Evolutionary conservation across 2,113 vertebrate genomes (phyloP), one percentile per base, ranked within the genome.

Genomic region (Martes martes): DNA sequence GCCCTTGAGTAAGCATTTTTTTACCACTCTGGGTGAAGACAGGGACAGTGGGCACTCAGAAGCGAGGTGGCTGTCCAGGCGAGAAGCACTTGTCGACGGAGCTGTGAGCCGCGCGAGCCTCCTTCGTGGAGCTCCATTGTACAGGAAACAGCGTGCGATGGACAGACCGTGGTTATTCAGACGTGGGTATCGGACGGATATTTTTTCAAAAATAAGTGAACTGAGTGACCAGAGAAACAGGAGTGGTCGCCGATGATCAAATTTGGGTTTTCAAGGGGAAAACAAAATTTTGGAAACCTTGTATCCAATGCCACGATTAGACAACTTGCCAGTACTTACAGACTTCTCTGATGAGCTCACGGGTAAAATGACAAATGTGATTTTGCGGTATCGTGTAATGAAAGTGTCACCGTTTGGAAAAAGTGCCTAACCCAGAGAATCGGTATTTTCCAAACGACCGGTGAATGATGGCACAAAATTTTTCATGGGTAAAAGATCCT

Each of bases 91-190:
- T 16, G 65, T 24, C 2, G 9, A 3, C 15, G 1, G 7, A 85
- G 21, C 19, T 8, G 13, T 13, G 15, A 33, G 15, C 55, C 57
- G 9, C 33, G 1, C 1, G 21, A 26, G 59, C 59, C 23, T 15
- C 33, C 61, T 13, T 10, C 16, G 0, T 0, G 16, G 36, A n/a
- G 16, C 8, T 6, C 31, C 18, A 4, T 4, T 42, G 11, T 9
- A 47, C 24, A 1, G 26, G 19, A 11, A 57, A 55, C 24, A 21
- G 2, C 15, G 4, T 24, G 18, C 7, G 21, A 23, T 3, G 13
- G 85, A 65, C 42, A 23, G 0, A 11, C n/a, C 26, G 2, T 1
- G 14, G 45, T 11, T 65, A 33, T 9, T n/a, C 6, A 16, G 55
- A 83, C 15, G n/a, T 59, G 33, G 23, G 11, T 33, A 39, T 16